Base-by-base conservation (phyloP, 2,797 vertebrate species). In the Caiman crocodilus region DNA sequence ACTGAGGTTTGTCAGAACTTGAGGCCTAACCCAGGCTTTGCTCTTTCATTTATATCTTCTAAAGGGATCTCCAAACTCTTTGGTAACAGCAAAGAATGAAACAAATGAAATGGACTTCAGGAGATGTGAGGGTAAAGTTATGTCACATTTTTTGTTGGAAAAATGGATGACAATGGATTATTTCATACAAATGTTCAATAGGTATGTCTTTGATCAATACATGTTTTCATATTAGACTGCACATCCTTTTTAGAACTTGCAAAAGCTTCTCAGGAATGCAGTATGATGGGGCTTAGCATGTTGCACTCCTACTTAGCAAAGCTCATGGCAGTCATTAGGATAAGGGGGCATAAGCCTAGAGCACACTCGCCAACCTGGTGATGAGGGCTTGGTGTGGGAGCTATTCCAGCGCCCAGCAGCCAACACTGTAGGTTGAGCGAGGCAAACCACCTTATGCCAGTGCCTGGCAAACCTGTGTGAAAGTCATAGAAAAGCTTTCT, bases 1-100 rank as follows among this genome's bases (percentile, higher is more conserved):
- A 20, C 63, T 85, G 77, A 92, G 79, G 12, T 26, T 18, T 93
- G 78, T n/a, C 83, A 73, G 73, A 90, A 65, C 58, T 90, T 74
- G 57, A 74, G 93, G 57, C 26, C 59, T 18, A 75, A 88, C 10
- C 1, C 11, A 4, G 42, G 90, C 75, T 60, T 64, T 30, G 61
- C 25, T 8, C 26, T 16, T 82, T 83, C 67, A 56, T 85, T 87
- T 84, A 25, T 58, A 35, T 82, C 83, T 90, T 64, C 71, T 71
- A 67, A 67, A 77, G 35, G 32, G 23, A 85, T 1, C 1, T 26
- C n/a, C 55, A 64, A 55, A 3, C 7, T 67, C 56, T 85, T 73
- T 63, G 77, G 59, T 14, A 92, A 73, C 10, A 77, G 12, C 6
- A 90, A 77, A 76, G 5, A 78, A 69, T 12, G 17, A 42, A 26